phyloP scores from a whole-genome alignment of 2,888 invertebrate genomes.

The Zaprionus lineosus region DNA sequence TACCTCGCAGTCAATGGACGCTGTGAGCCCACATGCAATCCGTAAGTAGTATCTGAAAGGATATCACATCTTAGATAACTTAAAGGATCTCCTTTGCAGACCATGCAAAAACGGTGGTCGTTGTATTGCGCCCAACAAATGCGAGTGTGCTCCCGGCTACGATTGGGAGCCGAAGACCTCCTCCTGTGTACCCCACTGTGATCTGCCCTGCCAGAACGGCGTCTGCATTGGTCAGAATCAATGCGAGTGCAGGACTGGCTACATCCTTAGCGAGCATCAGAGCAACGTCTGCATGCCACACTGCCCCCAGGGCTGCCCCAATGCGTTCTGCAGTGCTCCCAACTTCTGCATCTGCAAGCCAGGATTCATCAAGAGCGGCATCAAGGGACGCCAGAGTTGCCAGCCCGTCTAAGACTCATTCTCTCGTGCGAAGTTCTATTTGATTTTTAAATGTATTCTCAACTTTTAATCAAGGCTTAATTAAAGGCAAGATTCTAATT shows the following conservation, averaged over 20 bases:
- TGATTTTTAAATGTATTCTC: slow-evolving; percentile 13
- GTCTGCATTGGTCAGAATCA: slow-evolving; percentile 86
- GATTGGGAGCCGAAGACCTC: slow-evolving; percentile 76
- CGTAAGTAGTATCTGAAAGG: slow-evolving; percentile 69
- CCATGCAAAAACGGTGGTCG: slow-evolving; percentile 82
- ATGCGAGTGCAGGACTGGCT: slow-evolving; percentile 86
- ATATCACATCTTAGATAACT: neutral
- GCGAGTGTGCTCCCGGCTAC: slow-evolving; percentile 77
- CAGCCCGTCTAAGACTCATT: slow-evolving; percentile 82
- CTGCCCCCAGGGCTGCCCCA: slow-evolving; percentile 88
- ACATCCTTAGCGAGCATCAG: slow-evolving; percentile 81
- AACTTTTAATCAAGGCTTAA: too few relatives aligned
- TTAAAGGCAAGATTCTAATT: too few relatives aligned
- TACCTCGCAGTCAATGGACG: slow-evolving; percentile 82
- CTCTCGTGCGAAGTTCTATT: too few relatives aligned
- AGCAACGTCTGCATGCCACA: slow-evolving; percentile 84
- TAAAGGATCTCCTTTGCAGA: slow-evolving; percentile 39
- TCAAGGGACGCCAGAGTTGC: slow-evolving; percentile 85
- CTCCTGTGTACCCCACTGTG: slow-evolving; percentile 85
- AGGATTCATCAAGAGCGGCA: slow-evolving; percentile 84
- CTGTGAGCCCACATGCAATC: slow-evolving; percentile 81
- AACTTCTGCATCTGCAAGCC: slow-evolving; percentile 89
- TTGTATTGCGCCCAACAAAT: slow-evolving; percentile 82
- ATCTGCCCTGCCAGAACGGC: slow-evolving; percentile 87
- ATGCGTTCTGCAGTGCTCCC: slow-evolving; percentile 89